Evolutionary conservation across 1,140 invertebrate genomes (phyloP).

Genomic region (Drosophila lacertosa): DNA sequence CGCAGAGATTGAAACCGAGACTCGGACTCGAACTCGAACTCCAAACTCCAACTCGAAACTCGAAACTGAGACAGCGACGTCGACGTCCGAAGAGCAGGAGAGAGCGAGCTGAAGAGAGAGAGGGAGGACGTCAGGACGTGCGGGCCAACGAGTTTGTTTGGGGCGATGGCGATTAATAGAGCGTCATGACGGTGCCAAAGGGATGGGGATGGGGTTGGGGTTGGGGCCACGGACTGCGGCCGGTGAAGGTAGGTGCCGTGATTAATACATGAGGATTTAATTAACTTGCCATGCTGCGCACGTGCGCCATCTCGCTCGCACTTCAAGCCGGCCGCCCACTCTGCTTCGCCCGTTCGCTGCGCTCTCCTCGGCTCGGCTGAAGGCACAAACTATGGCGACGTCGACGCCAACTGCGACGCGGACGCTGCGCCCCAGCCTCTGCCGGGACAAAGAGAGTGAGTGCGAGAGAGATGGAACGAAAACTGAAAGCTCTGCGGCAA

Average conservation of each 20-base stretch:
- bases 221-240: not conserved
- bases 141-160: constrained; percentile 41
- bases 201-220: not conserved
- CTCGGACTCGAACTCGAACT: constrained; percentile 15
- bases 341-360: constrained; percentile 18
- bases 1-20: constrained; percentile 61
- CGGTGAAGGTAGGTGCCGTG: constrained; percentile 64
- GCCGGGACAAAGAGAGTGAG: constrained; percentile 9
- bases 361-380: constrained; percentile 17
- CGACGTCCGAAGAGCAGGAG: constrained; percentile 9
- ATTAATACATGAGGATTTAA: constrained; percentile 83
- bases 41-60: constrained; percentile 1
- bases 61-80: not conserved
- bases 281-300: constrained; percentile 70
- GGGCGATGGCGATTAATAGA: constrained; percentile 73
- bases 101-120: constrained; percentile 1
- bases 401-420: constrained; percentile 36
- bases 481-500: constrained; percentile 58
- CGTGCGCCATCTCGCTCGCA: constrained; percentile 61
- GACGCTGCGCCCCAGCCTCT: not conserved
- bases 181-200: constrained; percentile 31
- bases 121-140: constrained; percentile 23
- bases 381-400: constrained; percentile 73
- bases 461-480: constrained; percentile 19
- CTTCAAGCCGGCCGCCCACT: constrained; percentile 16